Evolutionary conservation across 2,888 invertebrate species (phyloP), one percentile per base, ranked within the genome.

Genomic region (Neria commutata): DNA sequence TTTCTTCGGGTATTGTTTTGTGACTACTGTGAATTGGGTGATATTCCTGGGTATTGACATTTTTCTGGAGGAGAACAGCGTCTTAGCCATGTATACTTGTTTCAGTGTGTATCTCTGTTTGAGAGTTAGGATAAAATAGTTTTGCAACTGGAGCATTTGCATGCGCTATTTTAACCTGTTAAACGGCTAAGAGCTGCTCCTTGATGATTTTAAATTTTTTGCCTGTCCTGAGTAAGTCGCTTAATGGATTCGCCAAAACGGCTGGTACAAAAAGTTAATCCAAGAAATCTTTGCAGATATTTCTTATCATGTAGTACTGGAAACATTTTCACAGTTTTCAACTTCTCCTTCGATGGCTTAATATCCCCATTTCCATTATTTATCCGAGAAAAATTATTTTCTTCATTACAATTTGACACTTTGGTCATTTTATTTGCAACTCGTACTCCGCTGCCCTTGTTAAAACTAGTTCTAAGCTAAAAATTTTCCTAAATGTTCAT

Each of bases 1-100:
- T 60, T 50, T 73, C 69, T 1, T 50, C 55, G 1, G 53, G 49
- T 0, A 58, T 62, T 4, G 70, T 71, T 51, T 65, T 65, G 5
- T 56, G 51, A 25, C 71, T 71, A 47, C 61, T 61, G 53, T 67
- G 64, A 3, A 69, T 48, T 0, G 66, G 68, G 19, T 69, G 71
- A 25, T 66, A 57, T 10, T 16, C 11, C n/a, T 52, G 47, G 40
- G 66, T 58, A 8, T 67, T 66, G 3, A 23, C 25, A 56, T 61
- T 58, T 23, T 54, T 52, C 42, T 71, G 70, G 3, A 72, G 16
- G 1, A 69, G 17, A 2, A 67, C 62, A 11, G 66, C 67, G 1
- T 62, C 66, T 11, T 58, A 60, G 2, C 67, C 68, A 10, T 45
- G 17, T 16, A 45, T 45, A 17, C 45, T 10, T 10, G 33, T 14